phyloP scores from a whole-genome alignment of 2,797 vertebrate genomes.

The Tamandua tetradactyla region DNA sequence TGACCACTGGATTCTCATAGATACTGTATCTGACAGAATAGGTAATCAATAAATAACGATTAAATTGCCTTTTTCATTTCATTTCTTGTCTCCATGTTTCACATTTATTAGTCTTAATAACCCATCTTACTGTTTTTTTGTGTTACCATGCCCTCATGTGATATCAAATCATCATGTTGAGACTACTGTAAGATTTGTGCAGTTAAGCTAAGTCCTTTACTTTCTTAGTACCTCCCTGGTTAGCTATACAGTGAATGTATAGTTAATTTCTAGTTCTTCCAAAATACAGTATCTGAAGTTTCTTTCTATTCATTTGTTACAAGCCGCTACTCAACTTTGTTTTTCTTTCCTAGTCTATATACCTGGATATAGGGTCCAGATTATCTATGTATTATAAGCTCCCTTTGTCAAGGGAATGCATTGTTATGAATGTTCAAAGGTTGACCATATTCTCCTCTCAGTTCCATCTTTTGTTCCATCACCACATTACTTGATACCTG shows the following conservation, averaged over 20 bases:
- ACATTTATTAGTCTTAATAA: constrained; percentile 30
- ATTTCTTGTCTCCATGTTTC: constrained; percentile 11
- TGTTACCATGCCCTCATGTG: background rate
- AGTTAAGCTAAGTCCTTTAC: background rate
- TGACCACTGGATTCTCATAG: background rate
- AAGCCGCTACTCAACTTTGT: background rate
- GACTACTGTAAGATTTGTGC: background rate
- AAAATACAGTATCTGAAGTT: background rate
- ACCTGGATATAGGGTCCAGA: background rate
- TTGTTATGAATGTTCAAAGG: background rate
- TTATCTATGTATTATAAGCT: background rate
- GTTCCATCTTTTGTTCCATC: background rate
- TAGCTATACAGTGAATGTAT: background rate
- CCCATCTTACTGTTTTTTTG: background rate
- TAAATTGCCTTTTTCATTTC: constrained; percentile 41
- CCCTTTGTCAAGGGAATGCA: background rate
- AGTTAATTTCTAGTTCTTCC: background rate
- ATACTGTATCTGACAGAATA: background rate
- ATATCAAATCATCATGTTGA: background rate
- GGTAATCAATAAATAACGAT: constrained; percentile 1
- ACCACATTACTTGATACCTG: background rate
- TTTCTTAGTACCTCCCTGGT: background rate
- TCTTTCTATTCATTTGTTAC: background rate
- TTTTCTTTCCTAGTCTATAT: background rate
- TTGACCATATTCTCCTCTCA: background rate